Base-by-base conservation (phyloP, 1,140 invertebrate genomes). In the Dreissena polymorpha region DNA sequence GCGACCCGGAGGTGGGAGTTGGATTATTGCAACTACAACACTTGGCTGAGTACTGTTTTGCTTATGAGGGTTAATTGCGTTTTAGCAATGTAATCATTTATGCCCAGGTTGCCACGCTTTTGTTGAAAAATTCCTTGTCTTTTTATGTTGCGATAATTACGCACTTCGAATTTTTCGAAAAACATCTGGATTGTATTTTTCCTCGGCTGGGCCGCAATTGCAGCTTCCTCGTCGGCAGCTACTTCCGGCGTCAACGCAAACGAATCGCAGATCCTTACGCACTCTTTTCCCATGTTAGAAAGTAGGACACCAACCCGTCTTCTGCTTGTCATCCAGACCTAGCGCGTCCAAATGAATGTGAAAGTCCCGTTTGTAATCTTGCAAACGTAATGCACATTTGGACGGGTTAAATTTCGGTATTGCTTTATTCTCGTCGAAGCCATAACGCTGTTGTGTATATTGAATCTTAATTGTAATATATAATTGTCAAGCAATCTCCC, bases 11-110 rank as follows among this genome's bases (percentile, higher is more conserved):
- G n/a, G n/a, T n/a, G n/a, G n/a, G n/a, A n/a, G n/a, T n/a, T n/a
- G n/a, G n/a, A n/a, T n/a, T n/a, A n/a, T n/a, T n/a, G n/a, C n/a
- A n/a, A n/a, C n/a, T n/a, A n/a, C n/a, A n/a, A n/a, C n/a, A n/a
- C n/a, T n/a, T n/a, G n/a, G n/a, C n/a, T n/a, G n/a, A n/a, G n/a
- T n/a, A n/a, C n/a, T n/a, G n/a, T 16, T 71, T 23, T 71, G 68
- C 13, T 49, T 23, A 49, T 16, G 49, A 49, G 8, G 12, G 49
- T 27, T 29, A 53, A 13, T 16, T 51, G 49, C 16, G 21, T 29
- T 14, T 51, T 73, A 8, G 18, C 23, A 10, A 83, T 86, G 39
- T 78, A 86, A 57, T 86, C 81, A 79, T 83, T 86, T 8, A 86
- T 79, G 14, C 74, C 49, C 21, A 72, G 67, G 2, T 71, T 78